A percentile compares a stretch with the other conserved stretches of the same genome.
These are phyloP conservation scores for Paramormyrops hopkinsi DNA, from an alignment of 2,797 vertebrate genomes.

Conservation along the genomic window DNA sequence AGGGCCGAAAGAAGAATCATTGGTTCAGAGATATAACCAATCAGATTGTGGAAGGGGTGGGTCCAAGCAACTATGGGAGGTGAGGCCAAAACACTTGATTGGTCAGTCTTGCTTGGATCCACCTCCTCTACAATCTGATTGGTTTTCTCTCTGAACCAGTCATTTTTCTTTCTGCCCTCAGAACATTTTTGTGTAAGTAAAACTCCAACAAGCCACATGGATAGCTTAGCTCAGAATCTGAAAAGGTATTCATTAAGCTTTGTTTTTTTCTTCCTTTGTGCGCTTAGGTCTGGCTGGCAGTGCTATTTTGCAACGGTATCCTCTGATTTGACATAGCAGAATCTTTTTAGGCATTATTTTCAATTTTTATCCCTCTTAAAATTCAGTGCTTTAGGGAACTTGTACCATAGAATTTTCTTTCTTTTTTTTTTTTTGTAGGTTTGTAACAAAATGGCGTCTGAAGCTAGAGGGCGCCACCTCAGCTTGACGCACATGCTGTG, in stretches of 20 bases:
- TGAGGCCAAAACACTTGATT: not conserved
- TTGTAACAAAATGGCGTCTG: not conserved
- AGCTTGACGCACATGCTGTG: not conserved
- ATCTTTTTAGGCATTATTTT: not conserved
- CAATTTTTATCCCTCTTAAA: not conserved
- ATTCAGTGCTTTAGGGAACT: not conserved
- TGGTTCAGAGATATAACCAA: not conserved
- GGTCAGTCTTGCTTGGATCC: not conserved
- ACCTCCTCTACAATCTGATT: not conserved
- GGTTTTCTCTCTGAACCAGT: not conserved
- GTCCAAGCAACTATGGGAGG: not conserved
- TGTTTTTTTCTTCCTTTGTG: not conserved
- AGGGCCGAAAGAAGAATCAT: not conserved
- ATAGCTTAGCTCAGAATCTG: not conserved
- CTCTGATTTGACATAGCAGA: not conserved
- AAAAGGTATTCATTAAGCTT: not conserved
- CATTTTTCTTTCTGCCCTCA: not conserved
- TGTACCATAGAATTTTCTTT: not conserved
- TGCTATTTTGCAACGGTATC: not conserved
- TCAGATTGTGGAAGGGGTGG: not conserved
- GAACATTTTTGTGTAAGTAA: not conserved
- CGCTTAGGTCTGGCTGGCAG: not conserved
- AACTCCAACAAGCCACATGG: not conserved
- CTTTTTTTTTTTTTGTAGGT: not conserved
- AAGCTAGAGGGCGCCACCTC: not conserved